Percentiles rank a stretch among this genome's conserved stretches.
Evolutionary conservation across 2,888 invertebrate species (phyloP).

Genomic region (Drosophila merina): DNA sequence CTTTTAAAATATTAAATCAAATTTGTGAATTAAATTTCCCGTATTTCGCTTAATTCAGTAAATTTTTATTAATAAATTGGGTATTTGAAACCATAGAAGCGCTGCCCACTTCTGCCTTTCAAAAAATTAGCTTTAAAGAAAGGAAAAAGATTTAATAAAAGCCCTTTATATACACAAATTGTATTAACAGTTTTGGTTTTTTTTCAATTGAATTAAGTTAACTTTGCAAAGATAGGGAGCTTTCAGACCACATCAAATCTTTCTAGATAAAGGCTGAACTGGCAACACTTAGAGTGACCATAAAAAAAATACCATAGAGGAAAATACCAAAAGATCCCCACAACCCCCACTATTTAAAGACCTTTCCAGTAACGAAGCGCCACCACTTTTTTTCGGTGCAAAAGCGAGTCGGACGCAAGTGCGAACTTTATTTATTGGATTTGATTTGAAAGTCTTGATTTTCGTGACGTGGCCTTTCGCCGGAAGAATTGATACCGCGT

Average conservation of each 20-base stretch:
- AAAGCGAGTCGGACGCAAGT: slow-evolving; percentile 6
- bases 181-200: too few species aligned
- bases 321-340: background rate
- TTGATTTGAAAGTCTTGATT: slow-evolving; percentile 17
- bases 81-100: too few species aligned
- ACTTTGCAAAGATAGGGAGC: background rate
- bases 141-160: too few species aligned
- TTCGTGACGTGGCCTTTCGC: slow-evolving; percentile 67
- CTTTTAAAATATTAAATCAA: too few species aligned
- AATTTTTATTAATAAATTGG: too few species aligned
- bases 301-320: background rate
- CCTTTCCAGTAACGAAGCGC: background rate
- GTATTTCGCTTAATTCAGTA: too few species aligned
- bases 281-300: background rate
- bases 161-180: too few species aligned
- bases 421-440: slow-evolving; percentile 14
- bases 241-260: background rate
- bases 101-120: background rate
- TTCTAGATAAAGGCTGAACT: background rate
- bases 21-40: too few species aligned
- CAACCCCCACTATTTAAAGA: slow-evolving; percentile 3
- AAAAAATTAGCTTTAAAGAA: background rate
- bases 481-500: slow-evolving; percentile 35
- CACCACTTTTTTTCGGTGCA: background rate
- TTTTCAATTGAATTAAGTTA: too few species aligned